These are phyloP conservation scores for Beroe ovata DNA, from an alignment of 37 sponge, comb jelly and placozoan genomes.

Conservation along the genomic window DNA sequence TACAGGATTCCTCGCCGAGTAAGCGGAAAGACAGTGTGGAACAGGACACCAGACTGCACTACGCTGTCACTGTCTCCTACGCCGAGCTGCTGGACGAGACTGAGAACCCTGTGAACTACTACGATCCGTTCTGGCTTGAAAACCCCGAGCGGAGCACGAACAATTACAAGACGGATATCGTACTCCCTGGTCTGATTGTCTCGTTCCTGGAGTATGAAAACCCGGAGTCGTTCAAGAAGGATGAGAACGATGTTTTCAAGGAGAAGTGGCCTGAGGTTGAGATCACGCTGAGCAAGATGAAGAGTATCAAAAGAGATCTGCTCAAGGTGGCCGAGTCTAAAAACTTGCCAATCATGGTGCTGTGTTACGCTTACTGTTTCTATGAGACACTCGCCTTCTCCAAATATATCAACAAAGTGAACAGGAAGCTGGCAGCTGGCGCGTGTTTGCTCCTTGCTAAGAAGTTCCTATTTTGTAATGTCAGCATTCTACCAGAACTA, in stretches of 20 bases:
- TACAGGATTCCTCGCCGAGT: background rate
- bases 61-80: slow-evolving; percentile 17
- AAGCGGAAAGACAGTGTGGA: background rate
- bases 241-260: slow-evolving; percentile 34
- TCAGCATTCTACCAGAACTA: slow-evolving; percentile 5
- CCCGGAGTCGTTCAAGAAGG: slow-evolving; percentile 65
- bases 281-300: slow-evolving; percentile 58
- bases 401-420: slow-evolving; percentile 39
- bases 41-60: background rate
- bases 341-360: background rate
- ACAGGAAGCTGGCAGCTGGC: slow-evolving; percentile 63
- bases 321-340: slow-evolving; percentile 31
- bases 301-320: slow-evolving; percentile 41
- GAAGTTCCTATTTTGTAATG: slow-evolving; percentile 34
- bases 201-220: slow-evolving; percentile 62
- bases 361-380: slow-evolving; percentile 54
- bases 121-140: slow-evolving; percentile 52
- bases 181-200: slow-evolving; percentile 4
- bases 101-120: background rate
- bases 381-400: slow-evolving; percentile 33
- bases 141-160: slow-evolving; percentile 17
- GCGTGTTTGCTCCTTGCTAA: slow-evolving; percentile 34
- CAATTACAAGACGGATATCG: slow-evolving; percentile 37
- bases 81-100: slow-evolving; percentile 36
- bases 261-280: slow-evolving; percentile 66